Evolutionary conservation across 2,797 vertebrate genomes (phyloP), one percentile per base, ranked within the genome.

Genomic region (Peromyscus eremicus): DNA sequence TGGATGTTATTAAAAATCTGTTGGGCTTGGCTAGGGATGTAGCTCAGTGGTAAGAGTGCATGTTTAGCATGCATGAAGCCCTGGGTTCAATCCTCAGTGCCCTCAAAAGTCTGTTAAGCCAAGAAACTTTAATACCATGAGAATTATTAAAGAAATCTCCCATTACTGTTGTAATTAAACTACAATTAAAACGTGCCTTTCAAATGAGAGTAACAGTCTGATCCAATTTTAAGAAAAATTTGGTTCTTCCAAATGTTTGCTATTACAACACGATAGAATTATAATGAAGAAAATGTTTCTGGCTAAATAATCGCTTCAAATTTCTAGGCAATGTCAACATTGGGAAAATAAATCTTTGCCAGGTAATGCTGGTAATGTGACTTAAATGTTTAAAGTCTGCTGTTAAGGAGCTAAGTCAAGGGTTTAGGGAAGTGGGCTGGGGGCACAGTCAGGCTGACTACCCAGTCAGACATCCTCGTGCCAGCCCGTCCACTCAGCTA

Each of bases 1-100:
- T 93, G 1, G 84, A 91, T 64, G 83, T 93, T 96, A 95, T 94
- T 96, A 91, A 83, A 96, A 97, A 55, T 96, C 95, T 87, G 66
- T 16, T 93, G 71, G 86, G 66, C 60, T 86, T 40, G 60, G 14
- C 49, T 68, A 32, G 2, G 16, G 2, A 64, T 57, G 3, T 60
- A 68, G 16, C 40, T 77, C 23, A 60, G 17, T 43, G 21, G 16
- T 32, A 32, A 94, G 62, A 46, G 37, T 12, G 27, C 25, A 19
- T n/a, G 49, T 29, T 85, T 70, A 79, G 40, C 32, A 89, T 91
- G 11, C 6, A 11, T 29, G 25, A 77, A 68, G 34, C 6, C 40
- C 73, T 91, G 17, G 11, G 49, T 76, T 85, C 25, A 14, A 60
- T 80, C 21, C 17, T 23, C 2, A 14, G 49, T 7, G 32, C 32